phyloP scores from a whole-genome alignment of 2,113 vertebrate genomes.

The Lipophrys pholis region DNA sequence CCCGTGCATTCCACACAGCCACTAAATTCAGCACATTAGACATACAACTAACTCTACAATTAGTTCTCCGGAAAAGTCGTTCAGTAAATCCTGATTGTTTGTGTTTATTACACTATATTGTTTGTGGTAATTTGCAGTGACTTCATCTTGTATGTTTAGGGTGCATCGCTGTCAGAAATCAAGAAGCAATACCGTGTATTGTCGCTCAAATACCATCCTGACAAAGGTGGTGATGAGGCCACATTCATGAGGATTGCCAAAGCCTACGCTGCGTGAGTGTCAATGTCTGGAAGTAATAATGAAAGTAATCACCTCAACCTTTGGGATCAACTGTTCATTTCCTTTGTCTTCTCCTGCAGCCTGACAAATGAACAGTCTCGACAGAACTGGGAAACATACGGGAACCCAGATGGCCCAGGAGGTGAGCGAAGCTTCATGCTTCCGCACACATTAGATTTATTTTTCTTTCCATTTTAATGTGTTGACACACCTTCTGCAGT shows the following conservation, averaged over 20 bases:
- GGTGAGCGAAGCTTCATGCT: constrained; percentile 75
- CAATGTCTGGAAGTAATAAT: not conserved
- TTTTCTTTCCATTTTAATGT: not conserved
- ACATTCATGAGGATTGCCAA: constrained; percentile 98
- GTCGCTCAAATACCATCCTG: constrained; percentile 94
- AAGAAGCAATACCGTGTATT: constrained; percentile 96
- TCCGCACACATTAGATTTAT: not conserved
- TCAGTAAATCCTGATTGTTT: not conserved
- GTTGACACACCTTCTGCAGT: not conserved
- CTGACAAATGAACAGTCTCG: constrained; percentile 96
- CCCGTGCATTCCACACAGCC: not conserved
- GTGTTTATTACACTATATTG: not conserved
- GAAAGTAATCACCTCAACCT: not conserved
- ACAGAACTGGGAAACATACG: constrained; percentile 93
- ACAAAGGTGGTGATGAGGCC: constrained; percentile 96
- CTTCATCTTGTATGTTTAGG: constrained; percentile 78
- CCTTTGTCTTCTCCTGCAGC: constrained; percentile 70
- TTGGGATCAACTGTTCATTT: not conserved
- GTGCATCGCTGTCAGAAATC: constrained; percentile 91
- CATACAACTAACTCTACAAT: no score
- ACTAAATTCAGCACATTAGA: not conserved
- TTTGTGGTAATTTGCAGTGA: constrained; percentile 12
- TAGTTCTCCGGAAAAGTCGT: not conserved
- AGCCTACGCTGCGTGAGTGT: constrained; percentile 94
- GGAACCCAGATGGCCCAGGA: constrained; percentile 97